Base-by-base conservation (phyloP, 37 sponge, comb jelly and placozoan genomes). In the Cliona cf. orientalis region DNA sequence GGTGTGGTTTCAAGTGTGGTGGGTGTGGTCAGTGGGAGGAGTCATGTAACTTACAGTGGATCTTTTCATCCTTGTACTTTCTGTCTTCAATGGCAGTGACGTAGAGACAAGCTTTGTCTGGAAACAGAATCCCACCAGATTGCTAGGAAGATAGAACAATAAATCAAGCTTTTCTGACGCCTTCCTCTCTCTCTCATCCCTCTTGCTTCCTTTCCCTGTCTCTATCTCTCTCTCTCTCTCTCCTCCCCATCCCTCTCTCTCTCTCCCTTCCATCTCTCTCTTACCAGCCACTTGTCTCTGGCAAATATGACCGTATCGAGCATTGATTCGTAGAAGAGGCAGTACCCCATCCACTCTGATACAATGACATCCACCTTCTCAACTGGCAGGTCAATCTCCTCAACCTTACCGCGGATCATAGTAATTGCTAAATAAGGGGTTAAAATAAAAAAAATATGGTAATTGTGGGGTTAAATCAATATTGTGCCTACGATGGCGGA, bases 271-370 rank as follows among this genome's bases (percentile, higher is more conserved):
- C n/a, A n/a, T n/a, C n/a, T n/a, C n/a, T n/a, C n/a, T 73, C 87
- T 81, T 34, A 94, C 97, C 88, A 98, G 92, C 92, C 94, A 98
- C 69, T 95, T 95, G 86, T 98, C 96, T 49, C 99, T 42, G 44
- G 99, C 99, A 79, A 74, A 93, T 46, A 98, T 69, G 58, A 98
- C 99, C 25, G 99, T 95, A 53, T 89, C 91, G 66, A 98, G 61
- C 99, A 98, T 98, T 63, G 92, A 90, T 89, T 98, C 99, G 71
- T 98, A 98, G 88, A 98, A 95, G 39, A 98, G 86, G 41, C 96
- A 98, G 89, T 98, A 98, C 0, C 99, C 99, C 99, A 98, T 98
- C 99, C 99, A 98, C 85, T 98, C 99, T 0, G 94, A 93, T 26
- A 98, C 88, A 22, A 98, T 98, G 67, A 98, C 90, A 73, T 95